Percentiles rank a stretch among this genome's conserved stretches.
phyloP scores from a whole-genome alignment of 2,888 invertebrate species.

The Luperina testacea region DNA sequence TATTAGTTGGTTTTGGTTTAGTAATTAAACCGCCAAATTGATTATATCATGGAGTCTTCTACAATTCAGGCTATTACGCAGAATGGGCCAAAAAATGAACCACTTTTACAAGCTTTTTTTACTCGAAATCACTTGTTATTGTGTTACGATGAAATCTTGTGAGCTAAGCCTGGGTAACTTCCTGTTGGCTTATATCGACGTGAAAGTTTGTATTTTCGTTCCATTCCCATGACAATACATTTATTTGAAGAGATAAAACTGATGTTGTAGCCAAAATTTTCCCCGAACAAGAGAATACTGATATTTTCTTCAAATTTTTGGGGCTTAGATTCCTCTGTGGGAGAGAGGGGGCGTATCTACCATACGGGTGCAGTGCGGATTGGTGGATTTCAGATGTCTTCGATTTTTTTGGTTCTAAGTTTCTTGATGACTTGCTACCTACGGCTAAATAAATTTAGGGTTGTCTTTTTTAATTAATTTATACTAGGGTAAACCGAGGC shows the following conservation, averaged over 20 bases:
- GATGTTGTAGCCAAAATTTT: not conserved
- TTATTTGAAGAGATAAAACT: not conserved
- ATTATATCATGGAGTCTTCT: conserved; percentile 24
- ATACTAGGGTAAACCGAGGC: too few relatives aligned
- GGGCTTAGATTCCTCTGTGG: too few relatives aligned
- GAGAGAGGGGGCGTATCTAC: not conserved
- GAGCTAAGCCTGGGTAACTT: not conserved
- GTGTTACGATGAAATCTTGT: conserved; percentile 1
- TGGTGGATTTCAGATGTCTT: not conserved
- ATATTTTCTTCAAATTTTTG: not conserved
- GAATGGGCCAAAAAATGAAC: not conserved
- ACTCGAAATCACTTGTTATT: not conserved
- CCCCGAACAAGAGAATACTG: not conserved
- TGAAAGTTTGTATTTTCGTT: not conserved
- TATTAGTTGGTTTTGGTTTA: conserved; percentile 34
- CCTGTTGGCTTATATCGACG: not conserved
- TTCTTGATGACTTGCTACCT: not conserved
- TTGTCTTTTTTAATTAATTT: too few relatives aligned
- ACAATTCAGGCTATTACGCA: not conserved
- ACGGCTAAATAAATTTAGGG: not conserved
- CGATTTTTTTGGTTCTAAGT: not conserved
- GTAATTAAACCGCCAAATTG: conserved; percentile 20
- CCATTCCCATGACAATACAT: not conserved
- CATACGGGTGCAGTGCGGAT: not conserved
- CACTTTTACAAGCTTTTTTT: not conserved